phyloP scores from a whole-genome alignment of 2,888 invertebrate genomes.

The Melinopterus prodromus region DNA sequence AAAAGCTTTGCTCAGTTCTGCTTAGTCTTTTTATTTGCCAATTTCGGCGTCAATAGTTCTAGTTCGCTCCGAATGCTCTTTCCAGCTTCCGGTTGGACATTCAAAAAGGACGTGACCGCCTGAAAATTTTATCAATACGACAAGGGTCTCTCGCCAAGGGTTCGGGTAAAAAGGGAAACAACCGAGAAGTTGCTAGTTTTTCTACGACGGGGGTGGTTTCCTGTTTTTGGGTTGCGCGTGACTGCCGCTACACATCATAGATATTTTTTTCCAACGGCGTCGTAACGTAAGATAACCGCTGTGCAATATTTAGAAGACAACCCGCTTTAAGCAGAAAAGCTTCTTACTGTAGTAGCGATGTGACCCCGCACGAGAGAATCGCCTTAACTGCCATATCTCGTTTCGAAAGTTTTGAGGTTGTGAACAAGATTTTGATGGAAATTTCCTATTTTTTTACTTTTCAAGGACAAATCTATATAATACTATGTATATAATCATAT shows the following conservation, averaged over 20 bases:
- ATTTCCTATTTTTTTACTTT: too few species aligned
- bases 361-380: too few species aligned
- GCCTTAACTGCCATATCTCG: too few species aligned
- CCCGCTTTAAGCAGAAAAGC: too few species aligned
- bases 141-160: not conserved
- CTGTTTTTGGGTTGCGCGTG: not conserved
- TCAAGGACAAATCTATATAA: too few species aligned
- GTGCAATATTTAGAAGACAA: too few species aligned
- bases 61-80: not conserved
- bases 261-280: too few species aligned
- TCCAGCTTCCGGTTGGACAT: constrained; percentile 12
- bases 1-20: not conserved
- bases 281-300: too few species aligned
- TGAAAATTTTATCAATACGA: constrained; percentile 10
- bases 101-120: constrained; percentile 17
- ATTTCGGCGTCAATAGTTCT: constrained; percentile 4
- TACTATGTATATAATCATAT: too few species aligned
- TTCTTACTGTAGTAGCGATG: too few species aligned
- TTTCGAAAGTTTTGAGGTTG: too few species aligned
- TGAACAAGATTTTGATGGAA: too few species aligned
- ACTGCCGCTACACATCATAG: not conserved
- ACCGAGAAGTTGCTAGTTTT: not conserved
- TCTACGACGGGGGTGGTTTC: not conserved
- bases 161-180: not conserved
- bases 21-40: not conserved